Evolutionary conservation across 2,797 vertebrate species (phyloP), one percentile per base, ranked within the genome.

Genomic region (Scarus forsteni): DNA sequence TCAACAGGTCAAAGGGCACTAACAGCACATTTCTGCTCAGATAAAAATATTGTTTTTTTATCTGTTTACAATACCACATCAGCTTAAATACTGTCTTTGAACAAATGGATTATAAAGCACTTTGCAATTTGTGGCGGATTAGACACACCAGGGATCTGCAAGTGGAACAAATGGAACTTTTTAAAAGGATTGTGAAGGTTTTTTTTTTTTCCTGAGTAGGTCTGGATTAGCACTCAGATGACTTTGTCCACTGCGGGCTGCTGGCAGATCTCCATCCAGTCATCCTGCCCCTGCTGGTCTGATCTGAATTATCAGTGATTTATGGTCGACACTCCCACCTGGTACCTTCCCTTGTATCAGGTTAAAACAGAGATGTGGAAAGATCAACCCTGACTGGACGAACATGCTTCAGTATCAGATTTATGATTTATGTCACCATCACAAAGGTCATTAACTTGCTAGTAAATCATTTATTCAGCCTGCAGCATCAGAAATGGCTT

Each of bases 41-140:
- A 67, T 69, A 72, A 74, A 53, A 2, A 10, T 19, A 36, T 49
- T 8, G 4, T 69, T 54, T 59, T n/a, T 58, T 63, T 19, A 53
- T 56, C 38, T 70, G 61, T 79, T 71, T 70, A 68, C 34, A 66
- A 27, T 74, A 70, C 61, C 46, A 72, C n/a, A 57, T 63, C 34
- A 3, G 73, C 50, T 79, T 76, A 81, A 64, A 77, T 75, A n/a
- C 83, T 60, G 57, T 78, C 54, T 74, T 76, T 71, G 45, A 54
- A 34, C 62, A 78, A 76, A 82, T 73, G 79, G 75, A 86, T 78
- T 81, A 75, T 71, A 75, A 83, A 84, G 68, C 74, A 80, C 68
- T 81, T 66, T 73, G 79, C 73, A 67, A 70, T 84, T 67, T 80
- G 70, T 60, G 49, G 42, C 15, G 81, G 86, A 89, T 90, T 90